phyloP scores from a whole-genome alignment of 2,113 vertebrate genomes.

The Boleophthalmus pectinirostris region DNA sequence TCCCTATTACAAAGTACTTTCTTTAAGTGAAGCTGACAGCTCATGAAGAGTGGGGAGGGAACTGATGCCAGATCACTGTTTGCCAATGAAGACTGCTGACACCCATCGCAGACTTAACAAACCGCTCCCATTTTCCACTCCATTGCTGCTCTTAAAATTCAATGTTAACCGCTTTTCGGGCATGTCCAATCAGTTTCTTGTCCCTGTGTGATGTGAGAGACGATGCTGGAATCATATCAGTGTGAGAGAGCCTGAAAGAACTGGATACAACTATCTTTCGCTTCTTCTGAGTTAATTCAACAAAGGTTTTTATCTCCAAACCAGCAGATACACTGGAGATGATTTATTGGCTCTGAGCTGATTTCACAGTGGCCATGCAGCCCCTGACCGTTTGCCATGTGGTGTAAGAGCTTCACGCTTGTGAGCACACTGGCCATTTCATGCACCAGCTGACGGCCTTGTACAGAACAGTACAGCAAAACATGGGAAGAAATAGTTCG shows the following conservation, averaged over 20 bases:
- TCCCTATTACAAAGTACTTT: constrained; percentile 3
- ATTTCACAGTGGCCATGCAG: constrained; percentile 43
- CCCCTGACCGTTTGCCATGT: constrained; percentile 43
- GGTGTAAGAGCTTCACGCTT: constrained; percentile 41
- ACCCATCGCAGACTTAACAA: neutral
- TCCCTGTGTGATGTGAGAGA: constrained; percentile 3
- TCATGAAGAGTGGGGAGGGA: neutral
- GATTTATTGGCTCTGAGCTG: constrained; percentile 26
- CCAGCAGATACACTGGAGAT: constrained; percentile 31
- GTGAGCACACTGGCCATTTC: constrained; percentile 32
- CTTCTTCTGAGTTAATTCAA: constrained; percentile 14
- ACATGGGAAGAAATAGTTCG: neutral
- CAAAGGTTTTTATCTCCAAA: constrained; percentile 26
- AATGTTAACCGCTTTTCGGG: constrained; percentile 16
- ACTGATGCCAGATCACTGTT: neutral
- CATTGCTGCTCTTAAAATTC: constrained; percentile 5
- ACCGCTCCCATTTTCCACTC: constrained; percentile 12
- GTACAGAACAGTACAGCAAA: constrained; percentile 17
- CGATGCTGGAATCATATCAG: neutral
- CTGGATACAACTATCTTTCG: neutral
- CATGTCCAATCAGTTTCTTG: neutral
- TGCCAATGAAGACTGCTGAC: constrained; percentile 12
- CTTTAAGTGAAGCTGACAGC: constrained; percentile 13
- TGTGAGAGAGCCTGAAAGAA: neutral
- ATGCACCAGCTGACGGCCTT: constrained; percentile 32